phyloP scores from a whole-genome alignment of 2,888 invertebrate species.

The Pemphredon lugubris region DNA sequence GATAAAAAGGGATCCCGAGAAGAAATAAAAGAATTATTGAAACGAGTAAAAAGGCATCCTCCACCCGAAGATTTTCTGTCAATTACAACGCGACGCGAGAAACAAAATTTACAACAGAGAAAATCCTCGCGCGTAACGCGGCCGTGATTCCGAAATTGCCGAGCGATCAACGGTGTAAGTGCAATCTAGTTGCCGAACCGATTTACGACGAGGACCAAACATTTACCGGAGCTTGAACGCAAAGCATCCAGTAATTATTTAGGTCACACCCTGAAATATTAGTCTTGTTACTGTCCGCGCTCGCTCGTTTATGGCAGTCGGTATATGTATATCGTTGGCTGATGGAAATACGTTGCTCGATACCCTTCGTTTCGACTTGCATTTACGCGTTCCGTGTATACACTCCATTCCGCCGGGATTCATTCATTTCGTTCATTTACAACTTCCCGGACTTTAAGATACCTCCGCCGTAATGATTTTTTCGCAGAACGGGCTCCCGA shows the following conservation, averaged over 20 bases:
- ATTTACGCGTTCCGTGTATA: conserved; percentile 24
- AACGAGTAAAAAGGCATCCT: no score
- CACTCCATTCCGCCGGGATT: conserved; percentile 27
- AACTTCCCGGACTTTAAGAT: conserved; percentile 28
- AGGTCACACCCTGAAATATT: conserved; percentile 72
- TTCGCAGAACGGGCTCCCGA: conserved; percentile 42
- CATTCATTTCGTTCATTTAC: conserved; percentile 48
- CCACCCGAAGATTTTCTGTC: no score
- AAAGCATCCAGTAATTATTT: conserved; percentile 67
- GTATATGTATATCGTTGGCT: conserved; percentile 58
- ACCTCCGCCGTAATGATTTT: conserved; percentile 36
- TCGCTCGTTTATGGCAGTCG: conserved; percentile 59
- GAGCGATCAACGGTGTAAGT: conserved; percentile 22
- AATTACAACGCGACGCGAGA: no score
- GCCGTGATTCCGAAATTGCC: conserved; percentile 30
- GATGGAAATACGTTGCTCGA: conserved; percentile 63
- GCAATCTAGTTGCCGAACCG: conserved; percentile 36
- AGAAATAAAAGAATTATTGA: no score
- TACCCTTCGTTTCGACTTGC: conserved; percentile 28
- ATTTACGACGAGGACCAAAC: conserved; percentile 48
- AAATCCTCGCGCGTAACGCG: conserved; percentile 10
- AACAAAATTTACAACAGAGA: no score
- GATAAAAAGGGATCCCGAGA: no score
- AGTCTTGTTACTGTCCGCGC: conserved; percentile 63
- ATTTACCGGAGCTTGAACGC: conserved; percentile 51